These are phyloP conservation scores for Bombyx mandarina DNA, from an alignment of 1,140 invertebrate genomes.

Conservation along the genomic window DNA sequence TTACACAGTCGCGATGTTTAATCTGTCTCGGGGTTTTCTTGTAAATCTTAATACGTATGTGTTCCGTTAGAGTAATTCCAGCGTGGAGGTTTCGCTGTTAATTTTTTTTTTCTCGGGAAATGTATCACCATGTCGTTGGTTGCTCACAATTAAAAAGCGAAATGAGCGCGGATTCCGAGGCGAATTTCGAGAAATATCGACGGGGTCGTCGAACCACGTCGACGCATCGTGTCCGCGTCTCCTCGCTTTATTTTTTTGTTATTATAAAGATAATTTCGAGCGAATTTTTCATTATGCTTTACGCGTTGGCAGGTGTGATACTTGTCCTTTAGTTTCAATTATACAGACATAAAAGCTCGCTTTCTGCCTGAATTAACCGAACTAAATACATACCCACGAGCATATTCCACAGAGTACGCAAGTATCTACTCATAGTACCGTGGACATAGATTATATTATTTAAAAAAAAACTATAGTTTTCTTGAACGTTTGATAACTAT, in stretches of 20 bases:
- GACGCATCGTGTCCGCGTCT: conserved; percentile 58
- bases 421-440: too few relatives aligned
- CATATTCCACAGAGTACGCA: too few relatives aligned
- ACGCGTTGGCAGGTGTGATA: too few relatives aligned
- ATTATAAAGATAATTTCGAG: conserved; percentile 32
- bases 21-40: conserved; percentile 29
- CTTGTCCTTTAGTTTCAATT: too few relatives aligned
- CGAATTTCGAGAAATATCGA: conserved; percentile 69
- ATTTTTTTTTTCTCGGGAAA: conserved; percentile 39
- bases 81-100: conserved; percentile 28
- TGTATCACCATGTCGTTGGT: conserved; percentile 56
- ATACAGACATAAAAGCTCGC: too few relatives aligned
- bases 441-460: too few relatives aligned
- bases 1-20: conserved; percentile 16
- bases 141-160: conserved; percentile 66
- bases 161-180: conserved; percentile 60
- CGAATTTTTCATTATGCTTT: conserved; percentile 10
- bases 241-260: conserved; percentile 39
- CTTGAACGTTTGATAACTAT: too few relatives aligned
- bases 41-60: conserved; percentile 34
- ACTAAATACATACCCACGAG: too few relatives aligned
- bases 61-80: conserved; percentile 52
- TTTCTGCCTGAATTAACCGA: too few relatives aligned
- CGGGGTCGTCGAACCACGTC: conserved; percentile 58
- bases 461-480: too few relatives aligned